Evolutionary conservation across 2,113 vertebrate species (phyloP).

Genomic region (Antigone vipio): DNA sequence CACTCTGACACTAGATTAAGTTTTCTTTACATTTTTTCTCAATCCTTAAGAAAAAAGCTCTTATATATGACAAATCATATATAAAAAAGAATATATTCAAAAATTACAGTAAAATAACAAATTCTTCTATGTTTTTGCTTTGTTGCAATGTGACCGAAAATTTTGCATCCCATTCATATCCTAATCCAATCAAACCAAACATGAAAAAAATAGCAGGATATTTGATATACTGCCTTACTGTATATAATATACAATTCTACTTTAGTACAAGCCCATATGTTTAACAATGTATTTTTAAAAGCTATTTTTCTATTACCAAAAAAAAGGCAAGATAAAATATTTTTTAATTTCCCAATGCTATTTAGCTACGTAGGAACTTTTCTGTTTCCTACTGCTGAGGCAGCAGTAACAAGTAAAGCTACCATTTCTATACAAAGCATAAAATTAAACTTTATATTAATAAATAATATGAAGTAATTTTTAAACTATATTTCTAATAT

Average conservation of each 20-base stretch:
- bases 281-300: slow-evolving; percentile 73
- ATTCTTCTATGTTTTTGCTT: slow-evolving; percentile 28
- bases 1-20: neutral
- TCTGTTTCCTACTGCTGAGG: slow-evolving; percentile 43
- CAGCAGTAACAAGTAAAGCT: neutral
- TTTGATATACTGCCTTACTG: slow-evolving; percentile 74
- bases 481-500: slow-evolving; percentile 43
- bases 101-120: neutral
- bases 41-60: neutral
- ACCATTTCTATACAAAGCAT: slow-evolving; percentile 27
- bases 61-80: neutral
- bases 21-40: slow-evolving; percentile 7
- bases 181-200: neutral
- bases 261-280: slow-evolving; percentile 65
- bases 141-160: slow-evolving; percentile 9
- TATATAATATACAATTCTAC: slow-evolving; percentile 71
- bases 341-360: slow-evolving; percentile 72
- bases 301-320: slow-evolving; percentile 77
- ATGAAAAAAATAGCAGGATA: slow-evolving; percentile 11
- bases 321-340: slow-evolving; percentile 57
- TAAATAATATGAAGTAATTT: slow-evolving; percentile 27
- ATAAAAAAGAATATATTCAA: neutral
- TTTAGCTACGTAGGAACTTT: slow-evolving; percentile 55
- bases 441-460: slow-evolving; percentile 28
- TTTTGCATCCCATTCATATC: slow-evolving; percentile 8